These are phyloP conservation scores for Felis chaus DNA, from an alignment of 2,113 vertebrate genomes.

Conservation along the genomic window DNA sequence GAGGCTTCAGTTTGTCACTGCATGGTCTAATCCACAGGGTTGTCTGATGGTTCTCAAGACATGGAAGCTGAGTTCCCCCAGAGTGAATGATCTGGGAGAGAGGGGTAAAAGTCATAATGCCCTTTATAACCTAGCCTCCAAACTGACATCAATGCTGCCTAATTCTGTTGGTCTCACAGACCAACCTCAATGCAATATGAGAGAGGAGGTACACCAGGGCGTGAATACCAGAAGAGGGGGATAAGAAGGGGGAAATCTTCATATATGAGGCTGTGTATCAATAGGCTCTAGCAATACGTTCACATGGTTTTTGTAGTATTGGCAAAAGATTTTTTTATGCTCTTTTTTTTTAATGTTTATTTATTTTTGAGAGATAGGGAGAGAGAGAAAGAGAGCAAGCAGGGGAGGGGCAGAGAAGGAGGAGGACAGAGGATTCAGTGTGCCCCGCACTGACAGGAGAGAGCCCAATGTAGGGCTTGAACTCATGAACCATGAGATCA, in stretches of 20 bases:
- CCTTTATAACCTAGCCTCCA: background rate
- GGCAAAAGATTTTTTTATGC: background rate
- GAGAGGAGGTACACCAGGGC: background rate
- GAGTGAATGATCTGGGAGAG: background rate
- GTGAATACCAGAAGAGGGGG: background rate
- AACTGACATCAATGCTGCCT: background rate
- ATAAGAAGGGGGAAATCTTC: background rate
- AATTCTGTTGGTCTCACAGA: background rate
- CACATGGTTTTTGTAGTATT: background rate
- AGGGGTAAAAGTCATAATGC: background rate
- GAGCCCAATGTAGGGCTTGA: too few relatives aligned
- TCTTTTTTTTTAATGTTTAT: background rate
- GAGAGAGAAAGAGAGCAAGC: too few relatives aligned
- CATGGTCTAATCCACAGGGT: background rate
- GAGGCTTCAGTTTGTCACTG: background rate
- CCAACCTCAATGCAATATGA: background rate
- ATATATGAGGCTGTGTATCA: background rate
- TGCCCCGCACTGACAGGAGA: too few relatives aligned
- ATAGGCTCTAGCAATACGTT: background rate
- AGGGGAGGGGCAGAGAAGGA: too few relatives aligned
- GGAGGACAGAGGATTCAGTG: too few relatives aligned
- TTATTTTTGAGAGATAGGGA: too few relatives aligned
- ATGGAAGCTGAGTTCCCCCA: background rate
- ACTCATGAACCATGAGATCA: too few relatives aligned
- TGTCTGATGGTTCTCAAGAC: background rate